A percentile compares a stretch with the other conserved stretches of the same genome.
Conservation (phyloP, 2,113 vertebrate genomes). For the Galeopterus variegatus region DNA sequence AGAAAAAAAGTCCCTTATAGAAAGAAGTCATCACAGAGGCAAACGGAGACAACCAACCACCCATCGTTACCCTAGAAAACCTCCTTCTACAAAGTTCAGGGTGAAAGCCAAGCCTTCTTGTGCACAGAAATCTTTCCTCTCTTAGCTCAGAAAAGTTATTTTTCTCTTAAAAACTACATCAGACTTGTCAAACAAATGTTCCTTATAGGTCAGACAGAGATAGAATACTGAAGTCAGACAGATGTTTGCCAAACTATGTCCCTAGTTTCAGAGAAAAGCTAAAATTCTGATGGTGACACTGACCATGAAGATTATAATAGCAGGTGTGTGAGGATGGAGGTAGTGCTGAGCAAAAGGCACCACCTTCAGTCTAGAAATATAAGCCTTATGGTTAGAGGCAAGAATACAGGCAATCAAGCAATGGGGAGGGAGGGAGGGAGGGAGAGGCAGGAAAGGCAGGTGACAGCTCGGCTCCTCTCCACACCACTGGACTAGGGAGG, state of each 20-base stretch:
- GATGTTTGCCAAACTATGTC: not conserved
- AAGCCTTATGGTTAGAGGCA: not conserved
- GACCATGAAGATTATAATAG: not conserved
- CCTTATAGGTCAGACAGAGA: constrained; percentile 33
- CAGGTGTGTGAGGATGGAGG: not conserved
- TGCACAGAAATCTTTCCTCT: not conserved
- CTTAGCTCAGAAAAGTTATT: not conserved
- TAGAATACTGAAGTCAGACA: not conserved
- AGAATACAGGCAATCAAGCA: not conserved
- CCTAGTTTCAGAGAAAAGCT: not conserved
- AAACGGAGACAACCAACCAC: not conserved
- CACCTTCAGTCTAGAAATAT: not conserved
- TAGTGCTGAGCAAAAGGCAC: not conserved
- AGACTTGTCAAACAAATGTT: not conserved
- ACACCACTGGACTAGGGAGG: not conserved
- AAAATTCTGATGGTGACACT: not conserved
- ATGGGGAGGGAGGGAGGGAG: too few species aligned
- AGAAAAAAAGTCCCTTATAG: constrained; percentile 27
- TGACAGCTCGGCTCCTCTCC: not conserved
- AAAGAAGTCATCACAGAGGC: not conserved
- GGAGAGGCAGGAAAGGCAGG: not conserved
- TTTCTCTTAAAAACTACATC: constrained; percentile 37
- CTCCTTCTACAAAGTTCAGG: not conserved
- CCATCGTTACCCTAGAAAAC: not conserved
- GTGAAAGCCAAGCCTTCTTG: not conserved